Evolutionary conservation across 2,113 vertebrate species (phyloP).

Genomic region (Sminthopsis crassicaudata): DNA sequence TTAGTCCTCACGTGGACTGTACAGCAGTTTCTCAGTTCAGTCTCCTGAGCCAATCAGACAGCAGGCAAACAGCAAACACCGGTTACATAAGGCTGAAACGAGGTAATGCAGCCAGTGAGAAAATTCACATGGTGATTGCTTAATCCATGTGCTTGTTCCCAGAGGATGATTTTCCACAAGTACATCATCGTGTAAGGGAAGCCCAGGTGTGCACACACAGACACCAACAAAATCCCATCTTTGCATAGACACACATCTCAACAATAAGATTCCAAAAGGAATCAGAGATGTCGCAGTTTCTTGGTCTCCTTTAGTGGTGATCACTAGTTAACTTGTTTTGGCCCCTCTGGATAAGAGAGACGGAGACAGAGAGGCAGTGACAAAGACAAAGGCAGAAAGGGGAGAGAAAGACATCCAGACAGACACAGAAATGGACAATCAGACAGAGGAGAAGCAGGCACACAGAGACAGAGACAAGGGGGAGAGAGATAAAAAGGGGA

Average conservation of each 20-base stretch:
- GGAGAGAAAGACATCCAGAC: not conserved
- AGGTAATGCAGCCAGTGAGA: conserved; percentile 9
- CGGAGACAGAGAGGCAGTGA: not conserved
- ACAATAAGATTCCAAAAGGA: conserved; percentile 29
- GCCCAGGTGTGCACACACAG: conserved; percentile 15
- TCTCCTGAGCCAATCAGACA: conserved; percentile 33
- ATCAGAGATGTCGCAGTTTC: conserved; percentile 2
- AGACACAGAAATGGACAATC: not conserved
- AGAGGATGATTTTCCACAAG: conserved; percentile 34
- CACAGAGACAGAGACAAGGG: too few species aligned
- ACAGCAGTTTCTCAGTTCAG: conserved; percentile 52
- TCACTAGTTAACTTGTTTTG: not conserved
- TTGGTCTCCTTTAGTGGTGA: not conserved
- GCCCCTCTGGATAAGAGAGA: not conserved
- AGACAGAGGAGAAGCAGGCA: not conserved
- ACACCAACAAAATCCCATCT: not conserved
- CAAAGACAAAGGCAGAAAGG: not conserved
- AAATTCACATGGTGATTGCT: conserved; percentile 24
- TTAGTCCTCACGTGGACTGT: conserved; percentile 41
- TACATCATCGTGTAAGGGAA: conserved; percentile 20
- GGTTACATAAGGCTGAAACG: conserved; percentile 64
- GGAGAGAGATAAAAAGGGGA: not conserved
- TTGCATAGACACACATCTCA: conserved; percentile 20
- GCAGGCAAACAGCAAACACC: conserved; percentile 47
- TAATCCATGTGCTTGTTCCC: conserved; percentile 46